Percentiles rank a stretch among this genome's conserved stretches.
Conservation (phyloP, 1,140 invertebrate species). For the Caenorhabditis brenneri region DNA sequence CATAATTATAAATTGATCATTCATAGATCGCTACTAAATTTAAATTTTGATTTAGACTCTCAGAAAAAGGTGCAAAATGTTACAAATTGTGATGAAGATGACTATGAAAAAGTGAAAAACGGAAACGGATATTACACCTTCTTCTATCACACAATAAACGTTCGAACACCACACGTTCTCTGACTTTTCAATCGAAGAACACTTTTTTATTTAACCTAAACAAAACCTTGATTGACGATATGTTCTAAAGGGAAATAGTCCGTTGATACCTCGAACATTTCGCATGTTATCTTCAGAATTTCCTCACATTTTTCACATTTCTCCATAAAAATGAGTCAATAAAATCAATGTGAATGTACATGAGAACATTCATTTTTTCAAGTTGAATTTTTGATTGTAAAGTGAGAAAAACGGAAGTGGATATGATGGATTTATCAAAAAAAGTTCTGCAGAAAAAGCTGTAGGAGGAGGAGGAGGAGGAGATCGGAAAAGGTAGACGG, state of each 20-base stretch:
- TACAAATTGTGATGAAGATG: slow-evolving; percentile 25
- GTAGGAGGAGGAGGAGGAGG: not conserved
- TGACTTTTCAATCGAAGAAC: too few relatives aligned
- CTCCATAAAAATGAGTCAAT: not conserved
- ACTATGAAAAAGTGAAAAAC: slow-evolving; percentile 6
- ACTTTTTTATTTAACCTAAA: not conserved
- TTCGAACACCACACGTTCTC: slow-evolving; percentile 8
- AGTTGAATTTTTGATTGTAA: slow-evolving; percentile 5
- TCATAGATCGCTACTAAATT: not conserved
- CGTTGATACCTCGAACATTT: too few relatives aligned
- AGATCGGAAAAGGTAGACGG: not conserved
- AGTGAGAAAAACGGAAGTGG: not conserved
- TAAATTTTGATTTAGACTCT: not conserved
- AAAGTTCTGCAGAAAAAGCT: not conserved
- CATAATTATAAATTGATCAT: not conserved
- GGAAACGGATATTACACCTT: slow-evolving; percentile 29
- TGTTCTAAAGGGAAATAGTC: too few relatives aligned
- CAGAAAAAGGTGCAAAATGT: not conserved
- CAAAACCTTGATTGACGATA: too few relatives aligned
- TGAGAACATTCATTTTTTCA: slow-evolving; percentile 24
- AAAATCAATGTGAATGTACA: not conserved
- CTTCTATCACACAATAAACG: not conserved
- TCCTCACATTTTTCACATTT: not conserved
- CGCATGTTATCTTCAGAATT: too few relatives aligned
- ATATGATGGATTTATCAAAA: not conserved